Base-by-base conservation (phyloP, 2,888 invertebrate genomes). In the Actias luna region DNA sequence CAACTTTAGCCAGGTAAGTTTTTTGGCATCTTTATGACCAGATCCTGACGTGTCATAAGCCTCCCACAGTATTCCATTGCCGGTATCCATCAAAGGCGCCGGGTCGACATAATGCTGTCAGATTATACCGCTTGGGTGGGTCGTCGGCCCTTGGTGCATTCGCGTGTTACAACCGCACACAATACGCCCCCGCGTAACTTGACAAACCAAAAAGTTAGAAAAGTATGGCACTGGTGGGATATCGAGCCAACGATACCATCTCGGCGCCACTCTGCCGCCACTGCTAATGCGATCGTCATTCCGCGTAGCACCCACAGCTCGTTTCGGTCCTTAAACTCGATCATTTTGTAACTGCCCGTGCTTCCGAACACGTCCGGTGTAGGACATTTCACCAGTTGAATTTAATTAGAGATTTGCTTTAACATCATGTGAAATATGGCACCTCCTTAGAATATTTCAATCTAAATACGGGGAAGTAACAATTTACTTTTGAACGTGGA, bases 21-120 rank as follows among this genome's bases (percentile, higher is more conserved):
- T 86, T 91, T 92, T 91, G 88, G 88, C 91, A 89, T 90, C 89
- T 91, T 90, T 89, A 89, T 88, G 88, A 91, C 89, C 88, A 85
- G 82, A 88, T 89, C 90, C 88, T 88, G 88, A 84, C 89, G 84
- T 89, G 87, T 91, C 89, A 89, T 89, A 89, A 87, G 90, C 90
- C 89, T 90, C 91, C 92, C 90, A 91, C 90, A 87, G 84, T 78
- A 79, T 82, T 86, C 88, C 87, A 90, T 89, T 89, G 90, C 86
- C 87, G 89, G 89, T 88, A 89, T 89, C 83, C 82, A 82, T 89
- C 90, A 90, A 91, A 91, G 90, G 88, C 85, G 87, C 83, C 89
- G 86, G 79, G 80, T 83, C 81, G 84, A 77, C 83, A 84, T 89
- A 87, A 87, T 84, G 83, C 85, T 89, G 91, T 90, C 89, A 84